Evolutionary conservation across 2,113 vertebrate species (phyloP).

Genomic region (Artemisiospiza belli): DNA sequence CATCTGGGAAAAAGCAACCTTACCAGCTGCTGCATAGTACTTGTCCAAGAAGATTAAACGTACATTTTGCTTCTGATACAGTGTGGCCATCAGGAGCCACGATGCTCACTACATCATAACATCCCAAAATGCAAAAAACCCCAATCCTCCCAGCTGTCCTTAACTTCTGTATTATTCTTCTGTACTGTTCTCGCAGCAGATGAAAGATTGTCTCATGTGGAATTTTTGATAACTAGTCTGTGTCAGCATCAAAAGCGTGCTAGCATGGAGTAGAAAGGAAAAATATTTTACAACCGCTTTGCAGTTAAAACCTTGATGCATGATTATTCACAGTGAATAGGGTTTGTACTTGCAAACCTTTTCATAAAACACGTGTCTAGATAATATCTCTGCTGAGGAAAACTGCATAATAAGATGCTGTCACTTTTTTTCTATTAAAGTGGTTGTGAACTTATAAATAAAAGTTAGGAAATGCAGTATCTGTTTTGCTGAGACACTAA

Average conservation of each 20-base stretch:
- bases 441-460: not conserved
- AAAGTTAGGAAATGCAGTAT: not conserved
- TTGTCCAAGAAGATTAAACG: not conserved
- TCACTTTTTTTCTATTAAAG: constrained; percentile 14
- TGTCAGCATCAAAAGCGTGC: constrained; percentile 15
- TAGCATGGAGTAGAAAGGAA: constrained; percentile 31
- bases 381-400: constrained; percentile 30
- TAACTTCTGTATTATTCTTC: not conserved
- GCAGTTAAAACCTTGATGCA: constrained; percentile 56
- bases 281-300: constrained; percentile 31
- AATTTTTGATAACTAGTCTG: constrained; percentile 63
- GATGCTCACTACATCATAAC: not conserved
- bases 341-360: constrained; percentile 46
- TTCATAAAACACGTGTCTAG: constrained; percentile 7
- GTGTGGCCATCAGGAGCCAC: not conserved
- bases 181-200: not conserved
- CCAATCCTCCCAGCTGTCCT: not conserved
- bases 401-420: constrained; percentile 44
- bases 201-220: constrained; percentile 7
- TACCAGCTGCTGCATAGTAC: not conserved
- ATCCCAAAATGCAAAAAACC: not conserved
- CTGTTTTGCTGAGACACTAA: not conserved
- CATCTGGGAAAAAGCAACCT: not conserved
- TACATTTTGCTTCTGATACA: not conserved
- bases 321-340: constrained; percentile 67